These are phyloP conservation scores for Carlito syrichta DNA, from an alignment of 2,113 vertebrate genomes.

Conservation along the genomic window DNA sequence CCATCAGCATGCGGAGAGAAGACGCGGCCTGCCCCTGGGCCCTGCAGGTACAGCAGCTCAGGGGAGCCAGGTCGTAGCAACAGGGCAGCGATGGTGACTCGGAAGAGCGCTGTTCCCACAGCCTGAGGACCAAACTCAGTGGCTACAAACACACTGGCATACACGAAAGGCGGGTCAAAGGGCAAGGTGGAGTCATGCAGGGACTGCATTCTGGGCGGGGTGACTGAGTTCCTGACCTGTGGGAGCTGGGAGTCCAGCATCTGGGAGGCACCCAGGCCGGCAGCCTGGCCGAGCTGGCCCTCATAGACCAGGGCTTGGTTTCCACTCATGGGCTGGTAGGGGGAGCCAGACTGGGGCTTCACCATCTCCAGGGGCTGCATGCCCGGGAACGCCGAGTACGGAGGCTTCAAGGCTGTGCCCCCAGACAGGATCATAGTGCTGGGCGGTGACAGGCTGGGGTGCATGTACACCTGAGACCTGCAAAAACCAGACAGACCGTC, in stretches of 20 bases:
- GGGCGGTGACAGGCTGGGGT: constrained; percentile 96
- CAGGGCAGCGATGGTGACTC: too few relatives aligned
- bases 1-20: accelerated
- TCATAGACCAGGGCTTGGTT: constrained; percentile 96
- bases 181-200: neutral
- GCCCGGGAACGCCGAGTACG: constrained; percentile 94
- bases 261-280: constrained; percentile 95
- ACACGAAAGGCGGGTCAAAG: too few relatives aligned
- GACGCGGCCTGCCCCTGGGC: neutral
- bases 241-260: constrained; percentile 98
- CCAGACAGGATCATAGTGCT: constrained; percentile 96
- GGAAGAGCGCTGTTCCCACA: neutral
- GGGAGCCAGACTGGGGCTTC: constrained; percentile 93
- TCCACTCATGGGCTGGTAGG: constrained; percentile 96
- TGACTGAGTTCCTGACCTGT: constrained; percentile 85
- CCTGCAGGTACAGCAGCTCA: neutral
- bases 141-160: neutral
- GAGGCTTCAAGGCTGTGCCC: constrained; percentile 93
- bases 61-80: neutral
- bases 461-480: constrained; percentile 99
- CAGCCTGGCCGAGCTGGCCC: constrained; percentile 91
- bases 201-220: accelerated
- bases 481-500: neutral
- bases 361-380: constrained; percentile 98
- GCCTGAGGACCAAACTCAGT: neutral